Evolutionary conservation across 1,140 invertebrate genomes (phyloP).

Genomic region (Lasioglossum albipes): DNA sequence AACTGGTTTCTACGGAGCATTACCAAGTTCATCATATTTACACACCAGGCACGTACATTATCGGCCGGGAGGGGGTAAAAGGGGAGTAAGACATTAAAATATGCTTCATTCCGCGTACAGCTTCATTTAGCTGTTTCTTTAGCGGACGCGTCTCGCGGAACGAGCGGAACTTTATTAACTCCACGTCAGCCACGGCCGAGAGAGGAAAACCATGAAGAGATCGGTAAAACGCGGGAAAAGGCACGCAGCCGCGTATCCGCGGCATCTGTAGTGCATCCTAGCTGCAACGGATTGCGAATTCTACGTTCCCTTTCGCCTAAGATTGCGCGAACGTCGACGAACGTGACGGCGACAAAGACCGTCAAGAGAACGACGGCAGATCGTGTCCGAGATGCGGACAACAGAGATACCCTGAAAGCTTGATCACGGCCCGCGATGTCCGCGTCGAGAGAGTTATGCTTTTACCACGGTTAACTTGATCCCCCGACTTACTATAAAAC

Average conservation of each 20-base stretch:
- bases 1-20: conserved; percentile 61
- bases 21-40: conserved; percentile 64
- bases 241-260: conserved; percentile 39
- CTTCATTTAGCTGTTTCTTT: conserved; percentile 65
- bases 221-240: conserved; percentile 53
- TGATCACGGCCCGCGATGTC: neutral
- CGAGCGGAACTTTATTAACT: conserved; percentile 65
- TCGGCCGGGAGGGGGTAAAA: conserved; percentile 9
- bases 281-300: neutral
- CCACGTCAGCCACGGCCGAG: conserved; percentile 44
- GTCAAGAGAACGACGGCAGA: neutral
- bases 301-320: neutral
- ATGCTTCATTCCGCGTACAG: conserved; percentile 64
- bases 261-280: conserved; percentile 31
- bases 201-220: conserved; percentile 2
- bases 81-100: conserved; percentile 67
- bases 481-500: neutral
- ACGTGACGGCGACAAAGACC: conserved; percentile 20
- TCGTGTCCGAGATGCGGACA: neutral
- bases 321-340: neutral
- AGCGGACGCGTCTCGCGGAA: conserved; percentile 36
- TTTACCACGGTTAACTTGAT: neutral
- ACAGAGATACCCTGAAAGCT: neutral
- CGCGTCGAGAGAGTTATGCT: neutral
- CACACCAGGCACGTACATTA: conserved; percentile 65